These are phyloP conservation scores for Hemicordylus capensis DNA, from an alignment of 2,113 vertebrate species.

Conservation along the genomic window DNA sequence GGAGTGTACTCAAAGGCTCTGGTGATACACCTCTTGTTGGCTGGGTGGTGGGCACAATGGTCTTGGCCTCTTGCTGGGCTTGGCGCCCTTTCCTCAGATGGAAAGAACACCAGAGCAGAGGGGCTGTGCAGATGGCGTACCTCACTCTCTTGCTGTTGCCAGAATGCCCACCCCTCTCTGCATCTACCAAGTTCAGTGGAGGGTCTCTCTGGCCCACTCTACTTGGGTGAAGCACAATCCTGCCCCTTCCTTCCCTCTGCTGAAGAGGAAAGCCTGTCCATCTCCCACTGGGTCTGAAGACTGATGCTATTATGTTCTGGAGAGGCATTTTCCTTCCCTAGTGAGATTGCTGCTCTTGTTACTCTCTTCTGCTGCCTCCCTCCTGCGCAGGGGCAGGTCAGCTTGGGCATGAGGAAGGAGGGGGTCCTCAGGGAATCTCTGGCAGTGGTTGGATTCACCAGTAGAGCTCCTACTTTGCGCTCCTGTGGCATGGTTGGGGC, in stretches of 20 bases:
- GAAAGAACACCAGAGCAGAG: too few relatives aligned
- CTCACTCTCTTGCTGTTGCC: too few relatives aligned
- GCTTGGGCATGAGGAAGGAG: neutral
- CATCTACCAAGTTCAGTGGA: neutral
- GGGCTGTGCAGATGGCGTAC: too few relatives aligned
- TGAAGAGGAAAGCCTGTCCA: neutral
- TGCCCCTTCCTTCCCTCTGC: neutral
- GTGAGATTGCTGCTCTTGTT: neutral
- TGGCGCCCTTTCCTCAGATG: too few relatives aligned
- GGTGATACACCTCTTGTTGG: too few relatives aligned
- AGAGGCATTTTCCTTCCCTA: neutral
- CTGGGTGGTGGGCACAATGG: too few relatives aligned
- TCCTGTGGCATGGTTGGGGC: neutral
- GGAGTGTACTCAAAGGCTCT: too few relatives aligned
- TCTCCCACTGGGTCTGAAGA: neutral
- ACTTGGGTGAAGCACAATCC: neutral
- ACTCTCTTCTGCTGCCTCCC: neutral
- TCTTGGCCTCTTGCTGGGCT: too few relatives aligned
- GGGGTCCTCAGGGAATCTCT: neutral
- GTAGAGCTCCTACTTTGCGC: neutral
- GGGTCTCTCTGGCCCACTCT: neutral
- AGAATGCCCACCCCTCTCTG: neutral
- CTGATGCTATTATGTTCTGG: neutral
- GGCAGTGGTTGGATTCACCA: too few relatives aligned
- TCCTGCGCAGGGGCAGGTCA: too few relatives aligned